Evolutionary conservation across 2,113 vertebrate species (phyloP), one percentile per base, ranked within the genome.

Genomic region (Rhagologus leucostigma): DNA sequence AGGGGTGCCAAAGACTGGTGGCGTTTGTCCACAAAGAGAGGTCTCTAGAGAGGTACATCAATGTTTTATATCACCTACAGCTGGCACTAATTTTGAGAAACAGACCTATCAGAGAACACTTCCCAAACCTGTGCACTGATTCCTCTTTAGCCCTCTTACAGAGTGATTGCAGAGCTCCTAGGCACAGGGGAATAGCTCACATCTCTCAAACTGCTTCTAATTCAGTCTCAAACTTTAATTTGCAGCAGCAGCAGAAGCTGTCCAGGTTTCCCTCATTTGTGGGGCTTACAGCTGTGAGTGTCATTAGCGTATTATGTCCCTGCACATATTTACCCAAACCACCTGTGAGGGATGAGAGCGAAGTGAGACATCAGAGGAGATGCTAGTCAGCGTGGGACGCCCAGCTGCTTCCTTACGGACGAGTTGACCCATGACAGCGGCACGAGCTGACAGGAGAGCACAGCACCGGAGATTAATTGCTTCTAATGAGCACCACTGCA

Each of bases 391-490:
- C 0, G 1, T 52, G 49, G 81, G 59, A 59, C 3, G 23, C 81
- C 76, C 32, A 41, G 62, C 87, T 89, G 88, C 69, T 79, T 90
- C 92, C 90, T 96, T 69, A 92, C 1, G 39, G 89, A 63, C 92
- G 89, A 95, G 29, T 42, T 89, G 89, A 76, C 52, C 47, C 11
- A 3, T 95, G 95, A 97, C 4, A 3, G 59, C 3, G 0, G 77
- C 76, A 57, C 0, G 3, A 93, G 60, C 89, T 93, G 95, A 97
- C 95, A 93, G 92, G 52, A 92, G 37, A 93, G 88, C 91, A n/a
- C 68, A 64, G 82, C 27, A 13, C 55, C 74, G n/a, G 89, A 94
- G 87, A 96, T 92, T 96, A 97, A 97, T 97, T 97, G 90, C 71
- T 92, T 95, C 81, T 97, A 96, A 97, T 96, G 95, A 97, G 93